A percentile compares a stretch with the other conserved stretches of the same genome.
phyloP scores from a whole-genome alignment of 1,140 invertebrate species.

The Calephelis virginiensis region DNA sequence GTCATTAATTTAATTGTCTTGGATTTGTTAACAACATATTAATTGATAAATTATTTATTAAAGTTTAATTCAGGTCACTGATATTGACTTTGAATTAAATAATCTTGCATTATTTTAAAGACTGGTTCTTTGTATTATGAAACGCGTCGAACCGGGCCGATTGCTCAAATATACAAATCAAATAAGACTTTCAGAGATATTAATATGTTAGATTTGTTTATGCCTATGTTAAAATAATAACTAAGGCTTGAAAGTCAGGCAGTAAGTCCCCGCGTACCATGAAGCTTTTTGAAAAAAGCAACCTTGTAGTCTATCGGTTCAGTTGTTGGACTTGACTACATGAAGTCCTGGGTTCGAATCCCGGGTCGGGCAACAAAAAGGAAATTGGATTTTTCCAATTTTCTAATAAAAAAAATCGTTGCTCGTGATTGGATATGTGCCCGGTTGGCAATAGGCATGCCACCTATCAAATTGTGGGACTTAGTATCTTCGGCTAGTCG shows the following conservation, averaged over 20 bases:
- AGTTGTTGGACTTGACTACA: no score
- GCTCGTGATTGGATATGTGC: no score
- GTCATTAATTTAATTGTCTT: no score
- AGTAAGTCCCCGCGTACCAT: neutral
- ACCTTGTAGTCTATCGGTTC: neutral
- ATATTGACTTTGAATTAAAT: constrained; percentile 52
- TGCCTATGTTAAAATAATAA: neutral
- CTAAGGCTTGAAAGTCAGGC: constrained; percentile 2
- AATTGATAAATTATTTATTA: neutral
- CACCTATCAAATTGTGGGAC: no score
- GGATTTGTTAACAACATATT: no score
- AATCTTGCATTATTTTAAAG: constrained; percentile 45
- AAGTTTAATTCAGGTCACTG: constrained; percentile 43
- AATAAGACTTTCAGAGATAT: constrained; percentile 25
- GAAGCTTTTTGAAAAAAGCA: constrained; percentile 9
- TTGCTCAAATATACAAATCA: constrained; percentile 50
- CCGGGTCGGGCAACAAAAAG: no score
- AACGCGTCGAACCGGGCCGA: constrained; percentile 35
- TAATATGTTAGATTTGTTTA: constrained; percentile 8
- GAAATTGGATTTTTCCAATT: no score
- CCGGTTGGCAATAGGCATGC: no score
- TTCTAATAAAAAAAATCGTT: no score
- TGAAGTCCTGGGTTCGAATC: no score
- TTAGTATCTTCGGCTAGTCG: no score
- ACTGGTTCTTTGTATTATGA: constrained; percentile 48